These are phyloP conservation scores for Trichogramma evanescens DNA, from an alignment of 2,888 invertebrate genomes.

Conservation along the genomic window DNA sequence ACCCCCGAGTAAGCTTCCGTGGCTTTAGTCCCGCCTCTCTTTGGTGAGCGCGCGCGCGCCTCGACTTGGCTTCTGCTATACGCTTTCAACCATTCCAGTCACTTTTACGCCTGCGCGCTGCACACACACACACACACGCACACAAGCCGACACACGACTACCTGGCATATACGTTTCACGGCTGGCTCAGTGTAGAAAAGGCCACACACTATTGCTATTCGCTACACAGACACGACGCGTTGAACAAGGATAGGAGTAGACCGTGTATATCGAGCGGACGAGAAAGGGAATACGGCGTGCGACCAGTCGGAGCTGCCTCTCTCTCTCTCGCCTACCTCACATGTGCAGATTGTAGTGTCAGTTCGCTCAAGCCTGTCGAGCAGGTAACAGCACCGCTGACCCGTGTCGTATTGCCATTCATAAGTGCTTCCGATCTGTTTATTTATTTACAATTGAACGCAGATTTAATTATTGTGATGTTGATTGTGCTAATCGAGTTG, in stretches of 20 bases:
- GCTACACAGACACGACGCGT: not conserved
- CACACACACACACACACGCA: conserved; percentile 9
- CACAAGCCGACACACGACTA: conserved; percentile 24
- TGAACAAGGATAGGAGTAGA: not conserved
- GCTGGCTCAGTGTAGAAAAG: no score
- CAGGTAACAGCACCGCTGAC: conserved; percentile 17
- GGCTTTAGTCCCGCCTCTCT: conserved; percentile 19
- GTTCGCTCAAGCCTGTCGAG: conserved; percentile 29
- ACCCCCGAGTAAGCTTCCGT: conserved; percentile 24
- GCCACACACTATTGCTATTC: no score
- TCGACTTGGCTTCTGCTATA: conserved; percentile 20
- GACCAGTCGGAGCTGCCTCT: conserved; percentile 26
- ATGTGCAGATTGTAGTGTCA: conserved; percentile 28
- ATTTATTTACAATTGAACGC: no score
- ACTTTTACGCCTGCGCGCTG: no score
- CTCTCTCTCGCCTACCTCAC: conserved; percentile 36
- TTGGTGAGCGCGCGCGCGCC: conserved; percentile 22
- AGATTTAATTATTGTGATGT: no score
- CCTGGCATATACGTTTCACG: not conserved
- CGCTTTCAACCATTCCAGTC: not conserved
- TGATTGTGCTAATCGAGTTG: no score
- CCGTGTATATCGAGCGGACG: conserved; percentile 8
- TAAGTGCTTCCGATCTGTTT: no score
- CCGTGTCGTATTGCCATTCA: not conserved
- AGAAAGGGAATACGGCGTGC: conserved; percentile 17